phyloP scores from a whole-genome alignment of 2,113 vertebrate genomes.

The Ciconia boyciana region DNA sequence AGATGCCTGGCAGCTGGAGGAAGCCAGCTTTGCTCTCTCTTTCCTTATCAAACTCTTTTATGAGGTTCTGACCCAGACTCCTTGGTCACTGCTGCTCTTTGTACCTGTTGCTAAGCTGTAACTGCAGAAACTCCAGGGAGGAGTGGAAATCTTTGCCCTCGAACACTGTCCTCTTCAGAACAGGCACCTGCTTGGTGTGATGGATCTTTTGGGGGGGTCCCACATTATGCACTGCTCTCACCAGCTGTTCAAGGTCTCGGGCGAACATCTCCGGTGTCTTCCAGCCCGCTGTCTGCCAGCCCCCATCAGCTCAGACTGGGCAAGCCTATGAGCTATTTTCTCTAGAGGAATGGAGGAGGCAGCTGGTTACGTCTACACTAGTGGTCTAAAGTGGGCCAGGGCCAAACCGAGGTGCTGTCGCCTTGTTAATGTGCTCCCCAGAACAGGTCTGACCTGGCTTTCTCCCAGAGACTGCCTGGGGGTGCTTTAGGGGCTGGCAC shows the following conservation, averaged over 20 bases:
- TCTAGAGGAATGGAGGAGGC: neutral
- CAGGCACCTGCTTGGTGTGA: accelerated
- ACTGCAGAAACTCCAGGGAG: neutral
- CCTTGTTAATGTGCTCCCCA: neutral
- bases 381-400: neutral
- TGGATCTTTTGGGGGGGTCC: neutral
- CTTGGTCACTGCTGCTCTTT: neutral
- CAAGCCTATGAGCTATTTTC: neutral
- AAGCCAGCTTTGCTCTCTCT: neutral
- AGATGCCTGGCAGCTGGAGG: neutral
- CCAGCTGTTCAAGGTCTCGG: neutral
- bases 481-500: neutral
- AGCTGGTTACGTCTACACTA: neutral
- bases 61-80: neutral
- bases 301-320: neutral
- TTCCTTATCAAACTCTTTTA: neutral
- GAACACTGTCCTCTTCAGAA: neutral
- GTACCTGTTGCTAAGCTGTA: neutral
- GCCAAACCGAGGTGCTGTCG: neutral
- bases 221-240: neutral
- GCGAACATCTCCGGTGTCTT: neutral
- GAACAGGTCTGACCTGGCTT: neutral
- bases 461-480: neutral
- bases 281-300: neutral
- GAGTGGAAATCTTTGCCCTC: neutral